Base-by-base conservation (phyloP, 2,888 invertebrate genomes). In the Agrilus cyanescens region DNA sequence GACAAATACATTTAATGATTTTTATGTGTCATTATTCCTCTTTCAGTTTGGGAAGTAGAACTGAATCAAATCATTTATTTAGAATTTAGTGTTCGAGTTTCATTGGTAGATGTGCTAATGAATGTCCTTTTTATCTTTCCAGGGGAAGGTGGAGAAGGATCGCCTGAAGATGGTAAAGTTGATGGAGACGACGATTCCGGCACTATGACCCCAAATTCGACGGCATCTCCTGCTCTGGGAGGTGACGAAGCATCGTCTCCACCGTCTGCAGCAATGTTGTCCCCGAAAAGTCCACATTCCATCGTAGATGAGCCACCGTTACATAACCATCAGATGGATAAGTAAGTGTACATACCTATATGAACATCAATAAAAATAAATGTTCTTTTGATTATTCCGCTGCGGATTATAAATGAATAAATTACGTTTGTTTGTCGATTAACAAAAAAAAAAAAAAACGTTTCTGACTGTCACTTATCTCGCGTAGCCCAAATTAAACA, bases 141-240 rank as follows among this genome's bases (percentile, higher is more conserved):
- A 77, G 76, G 76, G 75, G 77, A 77, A 68, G 72, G 71, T 35
- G 70, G 68, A 46, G 71, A 69, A 50, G 69, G 68, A 50, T 67
- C 66, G 16, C 63, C 64, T 20, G 68, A 68, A 47, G 67, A 68
- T 48, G 66, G 63, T 20, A 67, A 66, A 47, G 47, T 64, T 40
- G 68, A 67, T 39, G 68, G 65, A 29, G 69, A 69, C 50, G 69
- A 68, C 38, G 66, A 66, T 44, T 62, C 63, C 15, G 67, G 65
- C 31, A 65, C 68, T 38, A 65, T 65, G 61, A 64, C 66, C 16
- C 67, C 69, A n/a, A 61, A 57, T 38, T 67, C 68, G 15, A 62
- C 62, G 10, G 57, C 59, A 12, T 67, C 68, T 7, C 67, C 66
- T 4, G 54, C 57, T n/a, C 61, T 59, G 18, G 55, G 59, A 12